These are phyloP conservation scores for Cheilosia impressa DNA, from an alignment of 2,888 invertebrate species.

Conservation along the genomic window DNA sequence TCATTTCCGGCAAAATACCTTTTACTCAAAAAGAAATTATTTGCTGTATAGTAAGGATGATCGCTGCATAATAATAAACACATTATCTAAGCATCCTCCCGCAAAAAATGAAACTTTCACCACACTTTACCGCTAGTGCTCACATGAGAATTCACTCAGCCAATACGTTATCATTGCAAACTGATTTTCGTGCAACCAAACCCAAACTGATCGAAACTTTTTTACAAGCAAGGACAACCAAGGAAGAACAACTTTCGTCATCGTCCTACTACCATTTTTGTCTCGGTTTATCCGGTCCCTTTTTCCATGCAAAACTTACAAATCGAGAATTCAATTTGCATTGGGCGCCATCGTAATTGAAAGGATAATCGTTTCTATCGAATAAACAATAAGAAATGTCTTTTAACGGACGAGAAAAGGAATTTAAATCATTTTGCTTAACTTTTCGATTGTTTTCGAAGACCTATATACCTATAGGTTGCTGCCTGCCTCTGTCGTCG, in stretches of 20 bases:
- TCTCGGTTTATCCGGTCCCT: constrained; percentile 3
- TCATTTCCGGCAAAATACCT: background rate
- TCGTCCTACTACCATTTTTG: constrained; percentile 24
- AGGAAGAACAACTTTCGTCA: constrained; percentile 60
- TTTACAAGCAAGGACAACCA: background rate
- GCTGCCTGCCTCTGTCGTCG: constrained; percentile 2
- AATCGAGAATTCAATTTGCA: constrained; percentile 68
- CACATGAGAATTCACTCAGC: background rate
- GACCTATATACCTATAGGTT: constrained; percentile 17
- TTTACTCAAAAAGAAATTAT: no score
- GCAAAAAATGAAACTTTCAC: constrained; percentile 44
- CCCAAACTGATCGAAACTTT: constrained; percentile 46
- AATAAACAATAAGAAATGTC: constrained; percentile 57
- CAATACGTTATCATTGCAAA: constrained; percentile 46
- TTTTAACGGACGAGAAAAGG: constrained; percentile 13
- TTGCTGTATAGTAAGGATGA: no score
- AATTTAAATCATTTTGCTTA: constrained; percentile 48
- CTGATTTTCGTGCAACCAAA: constrained; percentile 40
- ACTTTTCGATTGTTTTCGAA: constrained; percentile 40
- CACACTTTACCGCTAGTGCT: background rate
- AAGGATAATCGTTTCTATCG: constrained; percentile 56
- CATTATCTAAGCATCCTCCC: background rate
- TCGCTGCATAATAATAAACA: no score
- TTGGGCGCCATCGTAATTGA: constrained; percentile 65
- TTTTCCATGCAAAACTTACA: constrained; percentile 11